Conservation (phyloP, 2,888 invertebrate species). For the Sinelater perroti region DNA sequence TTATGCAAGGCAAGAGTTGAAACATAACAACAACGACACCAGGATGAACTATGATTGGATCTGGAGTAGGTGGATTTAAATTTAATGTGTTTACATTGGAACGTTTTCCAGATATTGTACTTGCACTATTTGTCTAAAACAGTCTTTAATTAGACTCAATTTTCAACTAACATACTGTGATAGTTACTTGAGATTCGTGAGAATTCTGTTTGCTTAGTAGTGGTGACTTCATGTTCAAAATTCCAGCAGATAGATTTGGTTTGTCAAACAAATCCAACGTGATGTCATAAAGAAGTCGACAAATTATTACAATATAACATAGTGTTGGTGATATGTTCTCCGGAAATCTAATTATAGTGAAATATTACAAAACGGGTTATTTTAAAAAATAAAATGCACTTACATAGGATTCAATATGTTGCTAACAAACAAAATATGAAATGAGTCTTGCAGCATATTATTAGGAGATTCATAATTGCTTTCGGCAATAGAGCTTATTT, state of each 20-base stretch:
- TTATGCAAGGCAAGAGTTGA: slow-evolving; percentile 87
- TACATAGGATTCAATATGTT: slow-evolving; percentile 76
- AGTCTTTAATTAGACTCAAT: slow-evolving; percentile 44
- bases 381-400: slow-evolving; percentile 47
- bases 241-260: slow-evolving; percentile 73
- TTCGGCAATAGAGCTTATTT: slow-evolving; percentile 53
- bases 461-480: slow-evolving; percentile 42
- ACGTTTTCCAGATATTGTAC: slow-evolving; percentile 55
- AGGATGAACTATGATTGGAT: slow-evolving; percentile 93
- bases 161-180: too few species aligned
- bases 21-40: slow-evolving; percentile 95
- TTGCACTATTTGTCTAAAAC: slow-evolving; percentile 35
- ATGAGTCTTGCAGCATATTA: slow-evolving; percentile 58
- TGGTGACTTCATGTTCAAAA: slow-evolving; percentile 72
- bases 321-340: slow-evolving; percentile 79
- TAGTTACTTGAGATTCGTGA: slow-evolving; percentile 66
- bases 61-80: slow-evolving; percentile 74
- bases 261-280: slow-evolving; percentile 96
- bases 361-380: slow-evolving; percentile 22
- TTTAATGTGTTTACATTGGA: slow-evolving; percentile 78
- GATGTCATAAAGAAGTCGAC: slow-evolving; percentile 92
- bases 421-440: slow-evolving; percentile 80
- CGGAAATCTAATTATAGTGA: slow-evolving; percentile 66
- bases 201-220: slow-evolving; percentile 70
- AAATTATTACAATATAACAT: slow-evolving; percentile 83